Percentiles rank a stretch among this genome's conserved stretches.
phyloP scores from a whole-genome alignment of 1,140 invertebrate genomes.

The Lasaia peninsularis region DNA sequence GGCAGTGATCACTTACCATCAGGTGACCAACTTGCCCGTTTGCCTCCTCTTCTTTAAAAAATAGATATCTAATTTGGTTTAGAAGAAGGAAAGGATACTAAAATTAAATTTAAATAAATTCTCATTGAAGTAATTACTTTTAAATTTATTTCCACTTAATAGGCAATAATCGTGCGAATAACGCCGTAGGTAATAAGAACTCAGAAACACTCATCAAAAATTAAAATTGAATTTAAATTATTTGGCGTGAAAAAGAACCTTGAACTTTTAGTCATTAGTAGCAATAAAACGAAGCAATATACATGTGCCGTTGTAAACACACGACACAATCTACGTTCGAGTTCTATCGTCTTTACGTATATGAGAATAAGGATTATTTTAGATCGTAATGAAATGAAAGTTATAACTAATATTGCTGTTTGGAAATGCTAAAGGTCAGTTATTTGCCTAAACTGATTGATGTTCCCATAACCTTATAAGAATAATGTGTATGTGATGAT shows the following conservation, averaged over 20 bases:
- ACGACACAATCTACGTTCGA: constrained; percentile 26
- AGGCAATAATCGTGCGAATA: no score
- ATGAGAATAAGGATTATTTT: constrained; percentile 38
- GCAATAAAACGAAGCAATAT: constrained; percentile 37
- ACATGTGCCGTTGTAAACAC: constrained; percentile 17
- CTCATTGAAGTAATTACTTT: no score
- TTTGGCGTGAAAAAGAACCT: constrained; percentile 55
- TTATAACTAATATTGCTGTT: constrained; percentile 41
- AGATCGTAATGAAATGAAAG: constrained; percentile 22
- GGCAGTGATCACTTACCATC: no score
- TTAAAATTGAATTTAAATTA: constrained; percentile 56
- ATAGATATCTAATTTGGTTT: no score
- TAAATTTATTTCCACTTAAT: no score
- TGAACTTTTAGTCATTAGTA: constrained; percentile 53
- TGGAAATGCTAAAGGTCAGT: constrained; percentile 44
- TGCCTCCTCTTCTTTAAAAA: no score
- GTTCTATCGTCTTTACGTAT: constrained; percentile 36
- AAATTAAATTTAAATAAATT: no score
- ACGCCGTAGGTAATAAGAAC: not conserved
- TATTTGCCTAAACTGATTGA: constrained; percentile 39
- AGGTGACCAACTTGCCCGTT: no score
- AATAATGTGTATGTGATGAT: constrained; percentile 27
- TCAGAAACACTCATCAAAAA: constrained; percentile 36
- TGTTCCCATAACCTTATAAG: constrained; percentile 54
- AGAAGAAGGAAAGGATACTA: no score